phyloP scores from a whole-genome alignment of 2,113 vertebrate species.

The Perccottus glenii region DNA sequence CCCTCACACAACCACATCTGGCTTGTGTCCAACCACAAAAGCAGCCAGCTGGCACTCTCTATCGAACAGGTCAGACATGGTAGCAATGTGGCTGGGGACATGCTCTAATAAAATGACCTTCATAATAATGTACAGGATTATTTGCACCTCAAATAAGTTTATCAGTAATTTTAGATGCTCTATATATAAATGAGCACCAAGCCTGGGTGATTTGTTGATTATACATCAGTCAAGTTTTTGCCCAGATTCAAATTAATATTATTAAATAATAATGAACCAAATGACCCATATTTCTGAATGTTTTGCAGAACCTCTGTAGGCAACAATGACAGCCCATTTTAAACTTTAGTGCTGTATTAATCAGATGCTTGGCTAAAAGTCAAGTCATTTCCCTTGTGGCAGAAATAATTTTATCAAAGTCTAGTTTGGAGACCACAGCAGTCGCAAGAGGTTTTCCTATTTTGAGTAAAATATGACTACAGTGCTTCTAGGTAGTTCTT shows the following conservation, averaged over 20 bases:
- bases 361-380: no score
- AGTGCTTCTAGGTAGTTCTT: conserved; percentile 42
- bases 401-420: background rate
- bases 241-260: no score
- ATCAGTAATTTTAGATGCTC: no score
- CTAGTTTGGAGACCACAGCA: background rate
- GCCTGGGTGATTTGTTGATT: no score
- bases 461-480: conserved; percentile 49
- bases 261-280: no score
- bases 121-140: conserved; percentile 5
- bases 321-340: no score
- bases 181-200: no score
- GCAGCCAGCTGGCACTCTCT: conserved; percentile 49
- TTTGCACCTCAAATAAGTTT: background rate
- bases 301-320: no score
- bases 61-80: conserved; percentile 44
- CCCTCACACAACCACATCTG: conserved; percentile 37
- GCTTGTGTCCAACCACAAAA: conserved; percentile 27
- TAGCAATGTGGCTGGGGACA: conserved; percentile 18
- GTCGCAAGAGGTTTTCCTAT: conserved; percentile 33
- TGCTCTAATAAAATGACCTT: conserved; percentile 20
- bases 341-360: no score
- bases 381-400: no score
- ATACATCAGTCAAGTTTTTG: no score
- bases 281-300: no score